These are phyloP conservation scores for Sceloporus tristichus DNA, from an alignment of 2,113 vertebrate genomes.

Conservation along the genomic window DNA sequence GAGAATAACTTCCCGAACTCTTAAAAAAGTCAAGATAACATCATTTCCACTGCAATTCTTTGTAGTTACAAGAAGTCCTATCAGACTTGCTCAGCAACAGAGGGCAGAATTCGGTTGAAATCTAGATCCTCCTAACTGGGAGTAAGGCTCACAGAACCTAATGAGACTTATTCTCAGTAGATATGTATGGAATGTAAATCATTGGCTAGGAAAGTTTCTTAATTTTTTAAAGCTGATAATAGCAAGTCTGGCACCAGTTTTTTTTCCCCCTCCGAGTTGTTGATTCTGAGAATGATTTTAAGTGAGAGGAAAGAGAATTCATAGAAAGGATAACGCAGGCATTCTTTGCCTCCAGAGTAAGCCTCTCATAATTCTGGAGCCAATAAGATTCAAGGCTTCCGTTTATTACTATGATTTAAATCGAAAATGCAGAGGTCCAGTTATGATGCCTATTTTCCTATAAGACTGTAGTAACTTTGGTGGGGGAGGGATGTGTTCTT, in stretches of 20 bases:
- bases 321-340: neutral
- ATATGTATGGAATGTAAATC: neutral
- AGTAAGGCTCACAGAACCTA: neutral
- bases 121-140: neutral
- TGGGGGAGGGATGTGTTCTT: neutral
- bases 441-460: neutral
- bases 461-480: neutral
- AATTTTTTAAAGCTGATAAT: no score
- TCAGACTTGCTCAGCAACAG: constrained; percentile 34
- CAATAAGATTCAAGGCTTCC: no score
- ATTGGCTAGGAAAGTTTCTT: neutral
- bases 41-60: constrained; percentile 42
- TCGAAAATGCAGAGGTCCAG: neutral
- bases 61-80: constrained; percentile 48
- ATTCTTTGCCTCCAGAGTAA: neutral
- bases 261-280: constrained; percentile 17
- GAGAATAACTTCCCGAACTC: constrained; percentile 37
- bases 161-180: neutral
- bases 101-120: constrained; percentile 21
- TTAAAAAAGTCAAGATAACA: constrained; percentile 6
- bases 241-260: neutral
- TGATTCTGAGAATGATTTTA: neutral
- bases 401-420: neutral
- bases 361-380: neutral
- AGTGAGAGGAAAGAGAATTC: neutral